A percentile compares a stretch with the other conserved stretches of the same genome.
phyloP scores from a whole-genome alignment of 35 echinoderm and acorn worm genomes.

The Stichopus chloronotus region DNA sequence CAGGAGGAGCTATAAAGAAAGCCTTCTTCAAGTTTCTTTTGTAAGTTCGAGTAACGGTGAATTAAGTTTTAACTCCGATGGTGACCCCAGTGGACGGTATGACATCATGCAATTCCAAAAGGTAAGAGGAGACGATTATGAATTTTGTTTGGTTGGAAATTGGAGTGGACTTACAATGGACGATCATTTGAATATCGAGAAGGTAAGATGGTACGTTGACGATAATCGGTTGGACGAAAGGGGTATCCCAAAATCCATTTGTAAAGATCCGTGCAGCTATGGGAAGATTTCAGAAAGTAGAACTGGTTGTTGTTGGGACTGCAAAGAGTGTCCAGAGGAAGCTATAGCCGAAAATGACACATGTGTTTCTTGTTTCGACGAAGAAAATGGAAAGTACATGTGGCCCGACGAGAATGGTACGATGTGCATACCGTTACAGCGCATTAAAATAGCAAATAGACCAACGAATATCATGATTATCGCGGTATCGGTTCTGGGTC shows the following conservation, averaged over 20 bases:
- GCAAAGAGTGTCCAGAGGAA: not conserved
- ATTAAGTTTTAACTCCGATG: constrained; percentile 67
- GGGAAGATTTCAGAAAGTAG: constrained; percentile 35
- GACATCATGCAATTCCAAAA: constrained; percentile 75
- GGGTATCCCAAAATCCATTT: constrained; percentile 70
- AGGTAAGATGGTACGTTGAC: constrained; percentile 62
- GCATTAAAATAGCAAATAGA: not conserved
- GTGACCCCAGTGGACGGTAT: constrained; percentile 74
- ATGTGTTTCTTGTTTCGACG: not conserved
- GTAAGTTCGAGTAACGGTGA: constrained; percentile 72
- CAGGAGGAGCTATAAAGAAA: constrained; percentile 12
- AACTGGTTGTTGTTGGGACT: constrained; percentile 28
- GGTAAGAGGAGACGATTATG: constrained; percentile 37
- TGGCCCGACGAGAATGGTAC: not conserved
- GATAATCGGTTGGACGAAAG: constrained; percentile 20
- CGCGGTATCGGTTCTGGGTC: not conserved
- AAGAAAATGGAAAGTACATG: not conserved
- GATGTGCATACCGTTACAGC: not conserved
- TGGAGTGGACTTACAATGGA: constrained; percentile 49
- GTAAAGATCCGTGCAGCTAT: constrained; percentile 68
- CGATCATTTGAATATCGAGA: constrained; percentile 23
- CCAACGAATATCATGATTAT: not conserved
- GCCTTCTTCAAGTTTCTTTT: constrained; percentile 68
- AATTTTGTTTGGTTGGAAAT: constrained; percentile 60
- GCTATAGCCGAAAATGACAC: not conserved